These are phyloP conservation scores for Punctoribates punctum DNA, from an alignment of 2,888 invertebrate species.

Conservation along the genomic window DNA sequence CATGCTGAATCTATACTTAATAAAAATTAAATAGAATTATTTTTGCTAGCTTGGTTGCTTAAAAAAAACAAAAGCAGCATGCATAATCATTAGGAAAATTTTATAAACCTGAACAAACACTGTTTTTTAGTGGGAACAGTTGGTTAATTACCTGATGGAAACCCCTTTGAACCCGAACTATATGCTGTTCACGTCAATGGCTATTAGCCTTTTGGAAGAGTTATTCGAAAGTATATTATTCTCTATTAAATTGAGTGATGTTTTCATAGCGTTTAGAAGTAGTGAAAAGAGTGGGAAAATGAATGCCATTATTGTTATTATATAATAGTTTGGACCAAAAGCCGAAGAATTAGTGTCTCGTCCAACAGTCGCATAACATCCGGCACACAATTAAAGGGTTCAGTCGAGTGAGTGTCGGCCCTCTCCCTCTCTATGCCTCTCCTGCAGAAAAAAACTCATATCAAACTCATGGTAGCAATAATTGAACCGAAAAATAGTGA, in stretches of 20 bases:
- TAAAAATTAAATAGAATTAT: too few species aligned
- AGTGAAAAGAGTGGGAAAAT: background rate
- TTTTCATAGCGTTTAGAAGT: background rate
- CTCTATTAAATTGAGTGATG: conserved; percentile 8
- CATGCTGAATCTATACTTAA: too few species aligned
- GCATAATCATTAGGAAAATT: too few species aligned
- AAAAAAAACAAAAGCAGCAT: too few species aligned
- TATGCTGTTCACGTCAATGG: background rate
- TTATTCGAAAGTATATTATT: conserved; percentile 2
- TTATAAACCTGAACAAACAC: too few species aligned
- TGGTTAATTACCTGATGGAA: too few species aligned
- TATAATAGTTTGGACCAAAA: background rate
- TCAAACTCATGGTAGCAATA: background rate
- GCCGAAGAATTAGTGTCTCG: background rate
- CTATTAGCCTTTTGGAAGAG: too few species aligned
- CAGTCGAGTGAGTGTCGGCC: background rate
- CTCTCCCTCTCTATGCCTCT: background rate
- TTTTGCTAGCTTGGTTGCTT: too few species aligned
- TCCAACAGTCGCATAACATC: conserved; percentile 12
- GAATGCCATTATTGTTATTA: background rate
- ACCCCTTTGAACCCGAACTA: background rate
- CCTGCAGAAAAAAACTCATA: background rate
- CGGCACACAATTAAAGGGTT: conserved; percentile 36
- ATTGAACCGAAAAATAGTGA: conserved; percentile 4
- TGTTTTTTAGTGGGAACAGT: too few species aligned